Evolutionary conservation across 2,888 invertebrate species (phyloP).

Genomic region (Hoplodrina blanda): DNA sequence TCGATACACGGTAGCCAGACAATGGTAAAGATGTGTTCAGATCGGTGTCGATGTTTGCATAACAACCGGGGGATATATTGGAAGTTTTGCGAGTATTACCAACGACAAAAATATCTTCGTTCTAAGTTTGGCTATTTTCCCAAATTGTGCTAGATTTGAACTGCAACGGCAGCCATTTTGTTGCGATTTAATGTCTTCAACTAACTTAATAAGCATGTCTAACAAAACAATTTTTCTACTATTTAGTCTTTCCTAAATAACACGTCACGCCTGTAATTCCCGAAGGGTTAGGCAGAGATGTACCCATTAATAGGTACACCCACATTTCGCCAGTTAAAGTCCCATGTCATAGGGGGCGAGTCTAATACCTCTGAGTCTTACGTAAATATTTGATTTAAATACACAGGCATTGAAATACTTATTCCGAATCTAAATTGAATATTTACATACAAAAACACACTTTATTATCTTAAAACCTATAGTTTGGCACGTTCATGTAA

Average conservation of each 20-base stretch:
- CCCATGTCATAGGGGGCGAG: no score
- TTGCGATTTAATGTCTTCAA: no score
- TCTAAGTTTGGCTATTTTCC: no score
- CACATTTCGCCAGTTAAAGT: no score
- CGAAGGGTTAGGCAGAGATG: no score
- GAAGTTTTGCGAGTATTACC: background rate
- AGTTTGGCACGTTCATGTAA: constrained; percentile 23
- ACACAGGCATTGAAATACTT: background rate
- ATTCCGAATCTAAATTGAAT: background rate
- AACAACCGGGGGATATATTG: constrained; percentile 6
- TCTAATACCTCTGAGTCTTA: no score
- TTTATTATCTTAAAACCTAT: constrained; percentile 20
- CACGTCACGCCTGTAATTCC: no score
- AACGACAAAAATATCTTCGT: no score
- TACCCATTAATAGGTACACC: no score
- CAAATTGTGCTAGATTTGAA: background rate
- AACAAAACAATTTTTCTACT: no score
- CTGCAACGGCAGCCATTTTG: background rate
- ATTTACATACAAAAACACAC: background rate
- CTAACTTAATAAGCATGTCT: no score
- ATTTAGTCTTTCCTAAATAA: no score
- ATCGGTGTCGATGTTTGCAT: constrained; percentile 22
- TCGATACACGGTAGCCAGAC: constrained; percentile 43
- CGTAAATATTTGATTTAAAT: background rate
- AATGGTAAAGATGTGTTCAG: constrained; percentile 34